phyloP scores from a whole-genome alignment of 2,113 vertebrate species.

The Pelodiscus sinensis region DNA sequence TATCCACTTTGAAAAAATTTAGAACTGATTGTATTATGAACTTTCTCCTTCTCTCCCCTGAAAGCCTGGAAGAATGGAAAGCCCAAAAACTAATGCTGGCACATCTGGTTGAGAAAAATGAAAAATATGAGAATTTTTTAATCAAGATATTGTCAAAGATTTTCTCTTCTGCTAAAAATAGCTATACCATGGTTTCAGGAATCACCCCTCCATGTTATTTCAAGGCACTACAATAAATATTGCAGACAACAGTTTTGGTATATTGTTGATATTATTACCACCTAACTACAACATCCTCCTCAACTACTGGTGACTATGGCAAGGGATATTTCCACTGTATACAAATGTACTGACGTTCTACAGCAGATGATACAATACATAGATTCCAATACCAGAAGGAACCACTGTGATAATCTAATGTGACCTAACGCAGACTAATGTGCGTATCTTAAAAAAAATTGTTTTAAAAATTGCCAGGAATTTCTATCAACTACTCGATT shows the following conservation, averaged over 20 bases:
- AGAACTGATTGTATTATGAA: neutral
- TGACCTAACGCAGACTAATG: neutral
- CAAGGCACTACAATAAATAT: neutral
- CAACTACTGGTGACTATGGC: neutral
- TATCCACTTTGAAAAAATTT: neutral
- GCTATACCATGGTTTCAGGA: neutral
- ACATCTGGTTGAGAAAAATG: neutral
- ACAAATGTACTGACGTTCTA: neutral
- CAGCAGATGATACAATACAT: neutral
- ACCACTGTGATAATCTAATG: neutral
- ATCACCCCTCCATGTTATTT: neutral
- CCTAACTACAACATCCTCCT: neutral
- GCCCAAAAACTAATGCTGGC: neutral
- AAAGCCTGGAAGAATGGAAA: accelerated
- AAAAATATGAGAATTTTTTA: neutral
- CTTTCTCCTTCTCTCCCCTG: neutral
- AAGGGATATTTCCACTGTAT: neutral
- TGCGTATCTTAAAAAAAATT: too few species aligned
- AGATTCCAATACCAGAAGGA: neutral
- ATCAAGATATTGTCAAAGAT: neutral
- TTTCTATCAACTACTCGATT: too few species aligned
- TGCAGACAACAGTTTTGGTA: neutral
- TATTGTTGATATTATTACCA: neutral
- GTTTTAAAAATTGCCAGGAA: too few species aligned
- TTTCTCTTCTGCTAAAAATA: neutral